A percentile compares a stretch with the other conserved stretches of the same genome.
These are phyloP conservation scores for Pseudococcus longispinus DNA, from an alignment of 2,888 invertebrate species.

Conservation along the genomic window DNA sequence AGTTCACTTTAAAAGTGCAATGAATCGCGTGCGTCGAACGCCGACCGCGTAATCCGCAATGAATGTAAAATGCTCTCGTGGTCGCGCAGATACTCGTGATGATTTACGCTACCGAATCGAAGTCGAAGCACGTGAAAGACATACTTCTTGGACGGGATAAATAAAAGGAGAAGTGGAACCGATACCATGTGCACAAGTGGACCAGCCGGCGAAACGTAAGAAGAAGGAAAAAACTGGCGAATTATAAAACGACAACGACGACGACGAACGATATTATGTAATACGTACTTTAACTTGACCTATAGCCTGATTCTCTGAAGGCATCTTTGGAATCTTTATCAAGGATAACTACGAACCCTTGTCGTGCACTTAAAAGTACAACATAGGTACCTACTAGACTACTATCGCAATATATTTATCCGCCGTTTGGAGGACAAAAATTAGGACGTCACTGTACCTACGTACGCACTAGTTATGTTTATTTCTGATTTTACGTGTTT, in stretches of 20 bases:
- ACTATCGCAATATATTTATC: background rate
- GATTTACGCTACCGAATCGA: conserved; percentile 33
- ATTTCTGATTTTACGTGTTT: background rate
- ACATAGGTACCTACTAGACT: conserved; percentile 25
- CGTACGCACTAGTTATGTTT: background rate
- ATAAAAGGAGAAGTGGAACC: conserved; percentile 35
- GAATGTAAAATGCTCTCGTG: background rate
- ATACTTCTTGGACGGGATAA: conserved; percentile 1
- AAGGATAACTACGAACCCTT: conserved; percentile 29
- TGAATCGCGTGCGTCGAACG: background rate
- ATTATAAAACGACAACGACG: conserved; percentile 23
- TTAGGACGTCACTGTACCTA: background rate
- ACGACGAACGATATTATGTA: conserved; percentile 17
- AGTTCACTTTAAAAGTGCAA: background rate
- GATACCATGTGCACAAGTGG: conserved; percentile 2
- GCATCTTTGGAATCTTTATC: conserved; percentile 37
- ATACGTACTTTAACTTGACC: conserved; percentile 30
- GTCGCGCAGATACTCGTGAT: background rate
- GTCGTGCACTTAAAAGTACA: conserved; percentile 29
- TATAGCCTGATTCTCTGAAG: conserved; percentile 28
- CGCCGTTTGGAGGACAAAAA: conserved; percentile 8
- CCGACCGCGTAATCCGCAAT: no score
- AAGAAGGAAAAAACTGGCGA: conserved; percentile 26
- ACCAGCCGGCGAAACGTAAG: background rate
- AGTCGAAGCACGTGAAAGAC: conserved; percentile 15